These are phyloP conservation scores for Lasaia peninsularis DNA, from an alignment of 1,140 invertebrate genomes.

Conservation along the genomic window DNA sequence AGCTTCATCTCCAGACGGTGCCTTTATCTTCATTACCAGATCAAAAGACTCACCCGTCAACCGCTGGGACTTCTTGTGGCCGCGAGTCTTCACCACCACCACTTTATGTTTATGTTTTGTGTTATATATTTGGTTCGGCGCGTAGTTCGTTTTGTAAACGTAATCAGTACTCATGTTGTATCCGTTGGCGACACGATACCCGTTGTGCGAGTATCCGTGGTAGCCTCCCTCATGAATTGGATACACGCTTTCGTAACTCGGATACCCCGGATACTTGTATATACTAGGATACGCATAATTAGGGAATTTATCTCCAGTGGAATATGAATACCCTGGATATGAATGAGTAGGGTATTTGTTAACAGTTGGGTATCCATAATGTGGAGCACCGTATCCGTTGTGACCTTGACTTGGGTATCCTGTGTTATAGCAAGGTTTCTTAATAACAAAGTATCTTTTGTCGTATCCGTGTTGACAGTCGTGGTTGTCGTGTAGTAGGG, in stretches of 20 bases:
- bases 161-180: slow-evolving; percentile 18
- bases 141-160: slow-evolving; percentile 39
- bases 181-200: not conserved
- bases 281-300: not conserved
- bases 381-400: slow-evolving; percentile 18
- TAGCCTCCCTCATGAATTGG: slow-evolving; percentile 16
- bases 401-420: not conserved
- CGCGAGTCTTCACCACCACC: slow-evolving; percentile 47
- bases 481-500: slow-evolving; percentile 33
- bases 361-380: not conserved
- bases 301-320: not conserved
- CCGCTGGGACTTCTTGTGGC: slow-evolving; percentile 38
- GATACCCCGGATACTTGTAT: slow-evolving; percentile 14
- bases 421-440: slow-evolving; percentile 37
- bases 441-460: slow-evolving; percentile 30
- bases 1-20: no score
- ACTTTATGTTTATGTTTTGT: slow-evolving; percentile 50
- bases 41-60: slow-evolving; percentile 32
- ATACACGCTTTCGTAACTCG: slow-evolving; percentile 15
- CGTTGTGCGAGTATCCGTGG: slow-evolving; percentile 17
- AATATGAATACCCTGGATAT: not conserved
- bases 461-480: slow-evolving; percentile 29
- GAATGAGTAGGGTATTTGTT: not conserved
- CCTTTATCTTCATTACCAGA: not conserved
- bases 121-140: slow-evolving; percentile 42